Conservation (phyloP, 37 sponge, comb jelly and placozoan genomes). For the Theonella swinhoei region DNA sequence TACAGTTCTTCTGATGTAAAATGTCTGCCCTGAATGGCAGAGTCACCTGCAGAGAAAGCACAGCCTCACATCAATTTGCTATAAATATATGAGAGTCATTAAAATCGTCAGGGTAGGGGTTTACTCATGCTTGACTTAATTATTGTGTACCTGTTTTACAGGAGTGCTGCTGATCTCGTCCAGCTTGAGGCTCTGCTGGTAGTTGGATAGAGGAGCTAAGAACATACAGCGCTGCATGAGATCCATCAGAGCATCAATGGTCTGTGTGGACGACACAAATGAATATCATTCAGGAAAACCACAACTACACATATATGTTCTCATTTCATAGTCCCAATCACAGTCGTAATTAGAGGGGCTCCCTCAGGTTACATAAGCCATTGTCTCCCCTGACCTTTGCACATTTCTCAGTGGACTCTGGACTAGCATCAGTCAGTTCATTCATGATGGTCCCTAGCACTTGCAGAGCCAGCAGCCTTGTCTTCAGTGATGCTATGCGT, state of each 20-base stretch:
- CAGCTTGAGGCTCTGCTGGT: neutral
- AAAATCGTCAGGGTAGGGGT: no score
- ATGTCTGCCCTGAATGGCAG: slow-evolving; percentile 10
- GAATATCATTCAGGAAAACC: neutral
- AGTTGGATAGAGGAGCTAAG: slow-evolving; percentile 9
- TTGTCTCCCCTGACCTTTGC: slow-evolving; percentile 22
- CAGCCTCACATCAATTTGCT: neutral
- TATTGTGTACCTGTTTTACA: neutral
- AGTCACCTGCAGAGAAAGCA: neutral
- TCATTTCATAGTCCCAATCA: no score
- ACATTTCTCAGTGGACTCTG: slow-evolving; percentile 30
- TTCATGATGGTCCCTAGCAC: slow-evolving; percentile 44
- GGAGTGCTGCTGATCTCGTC: neutral
- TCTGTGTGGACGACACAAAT: slow-evolving; percentile 12
- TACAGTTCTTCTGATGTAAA: neutral
- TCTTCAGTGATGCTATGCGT: slow-evolving; percentile 56
- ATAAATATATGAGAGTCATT: neutral
- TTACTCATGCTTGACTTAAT: no score
- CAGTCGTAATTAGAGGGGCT: no score
- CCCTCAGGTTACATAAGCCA: no score
- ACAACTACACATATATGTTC: no score
- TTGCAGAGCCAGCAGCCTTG: slow-evolving; percentile 54
- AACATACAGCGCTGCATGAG: slow-evolving; percentile 60
- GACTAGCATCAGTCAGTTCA: slow-evolving; percentile 7
- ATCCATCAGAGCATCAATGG: slow-evolving; percentile 35